Conservation (phyloP, 2,797 vertebrate genomes). For the Poecilia picta region DNA sequence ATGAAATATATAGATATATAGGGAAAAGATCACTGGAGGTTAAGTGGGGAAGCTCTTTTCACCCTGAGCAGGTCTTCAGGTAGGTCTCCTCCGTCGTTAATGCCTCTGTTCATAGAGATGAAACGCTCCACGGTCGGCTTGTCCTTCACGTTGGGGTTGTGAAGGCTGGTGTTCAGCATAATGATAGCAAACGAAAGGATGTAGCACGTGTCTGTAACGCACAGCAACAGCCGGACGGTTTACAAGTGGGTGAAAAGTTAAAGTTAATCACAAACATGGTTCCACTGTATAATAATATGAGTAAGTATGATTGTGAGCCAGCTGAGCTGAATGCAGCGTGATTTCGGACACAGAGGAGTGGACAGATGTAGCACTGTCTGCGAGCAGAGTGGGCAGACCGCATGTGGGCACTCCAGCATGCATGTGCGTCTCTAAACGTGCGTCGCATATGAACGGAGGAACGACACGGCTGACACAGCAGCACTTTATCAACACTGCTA, state of each 20-base stretch:
- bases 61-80: conserved; percentile 95
- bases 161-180: conserved; percentile 80
- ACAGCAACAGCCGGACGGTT: conserved; percentile 17
- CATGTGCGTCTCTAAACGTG: conserved; percentile 29
- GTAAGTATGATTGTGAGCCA: conserved; percentile 69
- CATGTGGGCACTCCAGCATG: conserved; percentile 51
- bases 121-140: conserved; percentile 92
- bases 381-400: conserved; percentile 46
- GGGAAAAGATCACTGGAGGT: neutral
- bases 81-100: conserved; percentile 94
- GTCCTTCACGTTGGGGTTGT: conserved; percentile 97
- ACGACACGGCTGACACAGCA: conserved; percentile 65
- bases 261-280: conserved; percentile 28
- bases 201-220: conserved; percentile 90
- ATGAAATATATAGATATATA: neutral
- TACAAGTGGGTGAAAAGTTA: conserved; percentile 17
- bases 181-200: conserved; percentile 95
- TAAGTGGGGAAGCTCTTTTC: conserved; percentile 35
- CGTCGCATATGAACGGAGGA: conserved; percentile 30
- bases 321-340: conserved; percentile 45
- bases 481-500: conserved; percentile 67
- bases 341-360: conserved; percentile 33
- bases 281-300: conserved; percentile 47
- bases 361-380: conserved; percentile 40
- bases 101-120: conserved; percentile 96